A percentile compares a stretch with the other conserved stretches of the same genome.
These are phyloP conservation scores for Oreotrochilus melanogaster DNA, from an alignment of 2,113 vertebrate genomes.

Conservation along the genomic window DNA sequence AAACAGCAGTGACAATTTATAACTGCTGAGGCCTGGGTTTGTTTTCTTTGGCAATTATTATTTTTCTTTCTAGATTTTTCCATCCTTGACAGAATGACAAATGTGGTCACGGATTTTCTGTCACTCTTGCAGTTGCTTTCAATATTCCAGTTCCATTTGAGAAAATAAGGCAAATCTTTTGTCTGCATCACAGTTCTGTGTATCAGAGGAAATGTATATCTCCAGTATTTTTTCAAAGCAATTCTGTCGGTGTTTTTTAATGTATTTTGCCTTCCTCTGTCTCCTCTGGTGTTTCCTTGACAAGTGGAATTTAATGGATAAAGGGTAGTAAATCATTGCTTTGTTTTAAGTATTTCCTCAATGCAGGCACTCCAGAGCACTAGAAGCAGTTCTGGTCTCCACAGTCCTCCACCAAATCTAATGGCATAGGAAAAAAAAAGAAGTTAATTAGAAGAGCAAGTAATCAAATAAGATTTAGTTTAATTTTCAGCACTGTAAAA, in stretches of 20 bases:
- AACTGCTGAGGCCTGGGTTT: background rate
- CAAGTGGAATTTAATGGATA: background rate
- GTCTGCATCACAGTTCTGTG: background rate
- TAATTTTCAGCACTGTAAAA: background rate
- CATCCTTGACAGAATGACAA: conserved; percentile 31
- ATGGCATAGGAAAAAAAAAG: background rate
- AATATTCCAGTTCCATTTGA: background rate
- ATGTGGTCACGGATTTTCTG: conserved; percentile 8
- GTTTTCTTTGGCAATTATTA: conserved; percentile 3
- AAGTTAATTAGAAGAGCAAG: background rate
- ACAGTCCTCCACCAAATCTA: background rate
- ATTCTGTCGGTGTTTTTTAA: background rate
- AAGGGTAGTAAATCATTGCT: background rate
- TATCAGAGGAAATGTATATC: background rate
- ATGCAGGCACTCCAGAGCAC: background rate
- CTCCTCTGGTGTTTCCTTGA: background rate
- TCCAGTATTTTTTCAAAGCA: background rate
- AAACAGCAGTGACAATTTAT: conserved; percentile 2
- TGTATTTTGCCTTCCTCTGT: background rate
- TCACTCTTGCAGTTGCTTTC: conserved; percentile 15
- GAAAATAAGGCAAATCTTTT: conserved; percentile 26
- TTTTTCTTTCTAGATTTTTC: conserved; percentile 32
- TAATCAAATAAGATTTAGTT: background rate
- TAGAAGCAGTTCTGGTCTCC: background rate
- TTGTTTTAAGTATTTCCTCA: background rate